phyloP scores from a whole-genome alignment of 2,113 vertebrate genomes.

The Thunnus maccoyii region DNA sequence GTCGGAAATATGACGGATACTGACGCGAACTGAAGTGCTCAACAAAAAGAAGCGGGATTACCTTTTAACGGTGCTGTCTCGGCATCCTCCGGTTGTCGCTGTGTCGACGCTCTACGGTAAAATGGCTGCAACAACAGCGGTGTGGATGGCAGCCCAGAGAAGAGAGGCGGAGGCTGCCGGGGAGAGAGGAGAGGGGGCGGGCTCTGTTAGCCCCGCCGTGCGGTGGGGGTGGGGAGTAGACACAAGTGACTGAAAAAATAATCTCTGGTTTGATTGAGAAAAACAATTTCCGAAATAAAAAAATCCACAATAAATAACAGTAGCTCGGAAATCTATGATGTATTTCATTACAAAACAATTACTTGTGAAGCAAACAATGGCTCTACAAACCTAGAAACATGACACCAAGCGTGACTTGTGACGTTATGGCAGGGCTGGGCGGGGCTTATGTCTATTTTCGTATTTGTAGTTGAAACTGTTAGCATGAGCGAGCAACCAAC shows the following conservation, averaged over 20 bases:
- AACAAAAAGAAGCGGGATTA: slow-evolving; percentile 33
- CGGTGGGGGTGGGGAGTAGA: slow-evolving; percentile 61
- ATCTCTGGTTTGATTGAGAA: not conserved
- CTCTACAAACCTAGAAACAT: not conserved
- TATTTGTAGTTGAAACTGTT: slow-evolving; percentile 1
- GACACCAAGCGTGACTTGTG: not conserved
- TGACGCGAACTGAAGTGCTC: not conserved
- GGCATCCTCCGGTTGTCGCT: slow-evolving; percentile 66
- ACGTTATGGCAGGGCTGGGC: not conserved
- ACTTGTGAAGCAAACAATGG: too few relatives aligned
- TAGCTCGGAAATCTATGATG: not conserved
- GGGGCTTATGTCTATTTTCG: slow-evolving; percentile 18
- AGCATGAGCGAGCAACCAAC: not conserved
- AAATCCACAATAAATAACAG: too few relatives aligned
- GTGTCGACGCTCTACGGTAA: slow-evolving; percentile 73
- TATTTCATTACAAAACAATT: not conserved
- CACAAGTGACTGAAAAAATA: slow-evolving; percentile 4
- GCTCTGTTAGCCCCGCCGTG: slow-evolving; percentile 42
- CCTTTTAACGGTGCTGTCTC: slow-evolving; percentile 66
- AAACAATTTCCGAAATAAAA: not conserved
- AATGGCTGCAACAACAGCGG: slow-evolving; percentile 81
- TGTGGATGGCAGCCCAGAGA: slow-evolving; percentile 64
- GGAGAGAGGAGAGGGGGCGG: slow-evolving; percentile 68
- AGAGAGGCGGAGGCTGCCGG: slow-evolving; percentile 69
- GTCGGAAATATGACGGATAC: not conserved